Base-by-base conservation (phyloP, 1,140 invertebrate species). In the Olivierus martensii region DNA sequence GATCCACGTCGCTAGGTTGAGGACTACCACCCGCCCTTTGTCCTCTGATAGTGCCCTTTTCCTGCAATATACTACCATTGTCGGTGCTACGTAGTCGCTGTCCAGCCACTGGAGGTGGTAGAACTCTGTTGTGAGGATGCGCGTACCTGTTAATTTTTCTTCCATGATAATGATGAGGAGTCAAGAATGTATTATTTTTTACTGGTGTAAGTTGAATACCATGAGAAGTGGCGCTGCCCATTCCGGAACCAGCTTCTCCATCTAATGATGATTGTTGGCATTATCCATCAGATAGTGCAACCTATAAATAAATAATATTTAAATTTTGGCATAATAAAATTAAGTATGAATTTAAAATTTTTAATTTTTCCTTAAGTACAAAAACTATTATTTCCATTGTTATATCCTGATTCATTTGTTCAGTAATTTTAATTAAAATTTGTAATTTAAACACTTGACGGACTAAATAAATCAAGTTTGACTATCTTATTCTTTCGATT, bases 1-100 rank as follows among this genome's bases (percentile, higher is more conserved):
- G n/a, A n/a, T 55, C 53, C 1, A 14, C 9, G 3, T 46, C 19
- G 1, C 47, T 10, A 12, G 47, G 6, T 49, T 18, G 34, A 38
- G 39, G 36, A 19, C 47, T 15, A 15, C 63, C 62, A 19, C 63
- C 60, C 7, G 63, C 64, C 56, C 72, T 65, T 11, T 78, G 67
- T 2, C 80, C 81, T 57, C 77, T 80, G 61, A 86, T 80, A 52
- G 84, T 86, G 12, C 83, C 84, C 7, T 81, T 82, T 12, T 79
- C 79, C 51, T 83, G 82, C 36, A 87, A 68, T 58, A 85, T 83
- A 57, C 76, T 78, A 18, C 83, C 84, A 70, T 87, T 87, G 64
- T 83, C 77, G 7, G 83, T 87, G 45, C 77, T 75, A 37, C 81
- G 74, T 35, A 86, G 67, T 39, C 77, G 72, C 53, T 73, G 72